These are phyloP conservation scores for Callitettix versicolor DNA, from an alignment of 1,140 invertebrate species.

Conservation along the genomic window DNA sequence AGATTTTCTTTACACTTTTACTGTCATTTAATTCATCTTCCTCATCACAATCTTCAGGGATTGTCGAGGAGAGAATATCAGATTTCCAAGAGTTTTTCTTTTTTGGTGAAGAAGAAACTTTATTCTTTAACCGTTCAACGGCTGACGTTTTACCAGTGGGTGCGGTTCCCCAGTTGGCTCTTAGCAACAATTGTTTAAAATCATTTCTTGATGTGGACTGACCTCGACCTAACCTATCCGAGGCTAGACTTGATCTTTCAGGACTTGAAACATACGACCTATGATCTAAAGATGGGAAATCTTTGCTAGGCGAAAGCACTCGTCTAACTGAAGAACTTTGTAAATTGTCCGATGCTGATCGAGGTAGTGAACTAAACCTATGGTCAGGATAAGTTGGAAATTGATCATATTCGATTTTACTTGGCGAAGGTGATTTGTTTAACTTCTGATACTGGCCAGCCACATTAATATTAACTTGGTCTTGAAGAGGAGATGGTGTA, in stretches of 20 bases:
- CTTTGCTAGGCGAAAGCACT: conserved; percentile 4
- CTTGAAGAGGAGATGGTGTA: background rate
- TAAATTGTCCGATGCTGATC: background rate
- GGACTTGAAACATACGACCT: background rate
- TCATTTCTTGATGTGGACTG: conserved; percentile 38
- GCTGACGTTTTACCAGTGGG: conserved; percentile 52
- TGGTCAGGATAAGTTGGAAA: conserved; percentile 6
- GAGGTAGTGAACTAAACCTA: background rate
- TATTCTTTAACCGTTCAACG: conserved; percentile 54
- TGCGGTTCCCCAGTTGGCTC: conserved; percentile 29
- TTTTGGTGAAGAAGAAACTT: conserved; percentile 37
- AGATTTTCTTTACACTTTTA: conserved; percentile 1
- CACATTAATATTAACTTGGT: conserved; percentile 4
- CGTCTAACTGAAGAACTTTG: background rate
- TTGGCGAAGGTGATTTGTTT: conserved; percentile 3
- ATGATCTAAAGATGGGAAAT: conserved; percentile 1
- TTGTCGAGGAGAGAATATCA: conserved; percentile 72
- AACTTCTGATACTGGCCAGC: conserved; percentile 1
- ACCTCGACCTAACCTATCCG: conserved; percentile 15
- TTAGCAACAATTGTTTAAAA: conserved; percentile 68
- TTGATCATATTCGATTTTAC: background rate
- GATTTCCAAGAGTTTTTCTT: conserved; percentile 54
- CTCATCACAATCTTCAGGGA: conserved; percentile 68
- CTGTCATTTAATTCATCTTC: conserved; percentile 38
- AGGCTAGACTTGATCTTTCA: conserved; percentile 2